A percentile compares a stretch with the other conserved stretches of the same genome.
Evolutionary conservation across 2,797 vertebrate species (phyloP).

Genomic region (Sparus aurata): DNA sequence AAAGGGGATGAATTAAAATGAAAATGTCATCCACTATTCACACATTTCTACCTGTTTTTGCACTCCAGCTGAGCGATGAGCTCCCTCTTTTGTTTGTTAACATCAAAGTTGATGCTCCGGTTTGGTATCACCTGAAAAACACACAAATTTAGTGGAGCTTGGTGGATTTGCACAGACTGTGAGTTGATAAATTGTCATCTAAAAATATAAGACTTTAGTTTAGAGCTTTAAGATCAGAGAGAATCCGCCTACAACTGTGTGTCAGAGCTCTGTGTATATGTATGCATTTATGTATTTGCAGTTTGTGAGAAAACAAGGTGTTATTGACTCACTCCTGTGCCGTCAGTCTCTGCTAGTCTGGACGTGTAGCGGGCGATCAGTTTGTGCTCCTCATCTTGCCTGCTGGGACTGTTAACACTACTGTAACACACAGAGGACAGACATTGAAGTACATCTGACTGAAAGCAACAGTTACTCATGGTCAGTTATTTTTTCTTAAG

Average conservation of each 20-base stretch:
- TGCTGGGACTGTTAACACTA: constrained; percentile 88
- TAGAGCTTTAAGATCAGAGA: background rate
- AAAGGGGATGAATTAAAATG: background rate
- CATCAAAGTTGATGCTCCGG: constrained; percentile 90
- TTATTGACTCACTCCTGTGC: constrained; percentile 85
- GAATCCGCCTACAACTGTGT: background rate
- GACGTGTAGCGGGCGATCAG: constrained; percentile 96
- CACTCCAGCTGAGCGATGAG: constrained; percentile 94
- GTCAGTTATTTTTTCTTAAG: background rate
- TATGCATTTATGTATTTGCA: background rate
- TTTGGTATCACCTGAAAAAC: constrained; percentile 86
- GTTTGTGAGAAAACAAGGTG: background rate
- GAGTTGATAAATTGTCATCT: background rate
- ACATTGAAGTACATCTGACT: background rate
- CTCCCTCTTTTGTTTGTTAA: constrained; percentile 93
- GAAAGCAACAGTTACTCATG: background rate
- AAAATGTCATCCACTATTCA: background rate
- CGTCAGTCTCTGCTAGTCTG: constrained; percentile 90
- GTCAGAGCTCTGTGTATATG: background rate
- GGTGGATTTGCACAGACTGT: background rate
- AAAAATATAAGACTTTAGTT: background rate
- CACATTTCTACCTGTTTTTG: constrained; percentile 88
- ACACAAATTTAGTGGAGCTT: background rate
- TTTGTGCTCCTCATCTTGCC: constrained; percentile 94
- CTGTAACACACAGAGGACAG: constrained; percentile 63